A percentile compares a stretch with the other conserved stretches of the same genome.
These are phyloP conservation scores for Nymphalis polychloros DNA, from an alignment of 2,888 invertebrate genomes.

Conservation along the genomic window DNA sequence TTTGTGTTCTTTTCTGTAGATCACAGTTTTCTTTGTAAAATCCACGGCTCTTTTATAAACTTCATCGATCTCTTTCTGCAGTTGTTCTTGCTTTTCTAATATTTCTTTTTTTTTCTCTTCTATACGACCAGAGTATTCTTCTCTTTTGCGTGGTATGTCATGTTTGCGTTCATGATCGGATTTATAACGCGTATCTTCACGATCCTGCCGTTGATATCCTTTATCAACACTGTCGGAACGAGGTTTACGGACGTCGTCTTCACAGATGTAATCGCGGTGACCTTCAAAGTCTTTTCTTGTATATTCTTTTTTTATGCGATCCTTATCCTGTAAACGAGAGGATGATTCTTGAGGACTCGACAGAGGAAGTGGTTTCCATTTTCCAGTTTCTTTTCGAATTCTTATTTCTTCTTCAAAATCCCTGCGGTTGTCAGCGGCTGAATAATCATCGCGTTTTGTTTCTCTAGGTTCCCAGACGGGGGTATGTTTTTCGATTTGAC, in stretches of 20 bases:
- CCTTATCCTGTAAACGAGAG: constrained; percentile 29
- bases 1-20: constrained; percentile 50
- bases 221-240: constrained; percentile 45
- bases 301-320: constrained; percentile 28
- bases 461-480: constrained; percentile 44
- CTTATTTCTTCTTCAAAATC: constrained; percentile 36
- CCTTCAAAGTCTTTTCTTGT: constrained; percentile 31
- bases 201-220: constrained; percentile 34
- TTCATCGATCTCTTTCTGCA: constrained; percentile 66
- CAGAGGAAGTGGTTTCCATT: constrained; percentile 36
- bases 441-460: constrained; percentile 30
- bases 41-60: constrained; percentile 64
- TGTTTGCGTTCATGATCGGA: constrained; percentile 25
- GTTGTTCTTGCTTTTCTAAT: constrained; percentile 39
- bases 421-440: constrained; percentile 22
- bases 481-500: constrained; percentile 38
- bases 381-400: constrained; percentile 32
- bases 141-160: constrained; percentile 30
- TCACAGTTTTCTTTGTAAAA: constrained; percentile 62
- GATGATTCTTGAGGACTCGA: constrained; percentile 30
- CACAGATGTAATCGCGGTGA: constrained; percentile 31
- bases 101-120: constrained; percentile 38
- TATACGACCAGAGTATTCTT: constrained; percentile 34
- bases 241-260: constrained; percentile 45
- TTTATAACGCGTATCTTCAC: constrained; percentile 29